Evolutionary conservation across 1,140 invertebrate genomes (phyloP), one percentile per base, ranked within the genome.

Genomic region (Lysiphlebus fabarum): DNA sequence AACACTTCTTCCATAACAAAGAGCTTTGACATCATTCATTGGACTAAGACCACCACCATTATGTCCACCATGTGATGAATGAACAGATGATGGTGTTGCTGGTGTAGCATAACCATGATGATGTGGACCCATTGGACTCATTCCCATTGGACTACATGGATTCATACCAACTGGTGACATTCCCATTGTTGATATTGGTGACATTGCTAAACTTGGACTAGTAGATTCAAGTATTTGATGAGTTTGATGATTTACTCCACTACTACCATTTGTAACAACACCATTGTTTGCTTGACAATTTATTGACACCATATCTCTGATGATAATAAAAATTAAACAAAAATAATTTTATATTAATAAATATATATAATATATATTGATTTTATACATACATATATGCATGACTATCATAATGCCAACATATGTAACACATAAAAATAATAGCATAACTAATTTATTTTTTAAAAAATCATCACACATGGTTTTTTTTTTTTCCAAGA

Each of bases 91-190:
- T 2, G 76, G 75, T 3, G 75, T 75, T 9, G 77, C 75, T 0
- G 78, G 67, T 9, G 73, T 70, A 10, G 74, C 68, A 61, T 79
- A 80, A 12, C 75, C 70, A 36, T 74, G 76, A 60, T 76, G 75
- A 63, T 75, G 76, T 10, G 69, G 59, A 8, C 67, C 70, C 73
- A 77, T 75, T 3, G 75, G 70, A 53, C 75, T 75, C 71, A 76
- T 74, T 3, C 75, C 70, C 60, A 75, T 70, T 1, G 75, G 71
- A 58, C 74, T 77, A 54, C 76, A 77, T 40, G 75, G 70, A 45
- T 73, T 78, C 64, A 70, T 70, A 1, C 67, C 68, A 0, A 75
- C 71, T 36, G 78, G 72, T 3, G 78, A 77, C 72, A 80, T 77
- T 5, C 74, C 74, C 67, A 79, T 74, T 41, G 75, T 73, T 40